Conservation (phyloP, 2,797 vertebrate genomes). For the Mareca penelope region DNA sequence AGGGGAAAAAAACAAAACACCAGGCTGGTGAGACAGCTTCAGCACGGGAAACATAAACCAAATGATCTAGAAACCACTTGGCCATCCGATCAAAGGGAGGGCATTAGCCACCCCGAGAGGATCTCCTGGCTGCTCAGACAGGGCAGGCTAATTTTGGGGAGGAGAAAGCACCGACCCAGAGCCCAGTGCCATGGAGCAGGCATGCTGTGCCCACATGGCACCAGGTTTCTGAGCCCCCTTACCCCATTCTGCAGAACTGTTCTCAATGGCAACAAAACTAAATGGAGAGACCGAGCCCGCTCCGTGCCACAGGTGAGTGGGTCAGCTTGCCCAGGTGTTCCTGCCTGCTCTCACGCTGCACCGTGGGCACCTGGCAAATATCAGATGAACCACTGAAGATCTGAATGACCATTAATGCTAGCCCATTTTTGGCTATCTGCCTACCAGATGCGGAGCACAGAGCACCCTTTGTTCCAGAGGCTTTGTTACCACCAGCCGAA, state of each 20-base stretch:
- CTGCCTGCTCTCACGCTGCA: not conserved
- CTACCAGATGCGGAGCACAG: constrained; percentile 68
- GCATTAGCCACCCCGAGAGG: not conserved
- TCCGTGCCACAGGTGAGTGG: not conserved
- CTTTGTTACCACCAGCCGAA: constrained; percentile 63
- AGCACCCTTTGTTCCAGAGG: constrained; percentile 69
- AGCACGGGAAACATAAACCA: not conserved
- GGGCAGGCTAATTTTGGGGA: not conserved
- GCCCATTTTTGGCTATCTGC: constrained; percentile 44
- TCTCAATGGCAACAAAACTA: not conserved
- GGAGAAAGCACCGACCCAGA: not conserved
- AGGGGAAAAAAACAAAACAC: not conserved
- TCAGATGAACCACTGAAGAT: constrained; percentile 37
- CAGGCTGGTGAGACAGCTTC: not conserved
- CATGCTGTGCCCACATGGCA: rapidly evolving
- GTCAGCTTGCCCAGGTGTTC: constrained; percentile 7
- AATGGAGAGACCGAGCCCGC: not conserved
- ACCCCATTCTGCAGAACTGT: not conserved
- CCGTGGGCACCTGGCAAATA: constrained; percentile 3
- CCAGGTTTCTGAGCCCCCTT: not conserved
- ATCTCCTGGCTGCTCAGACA: not conserved
- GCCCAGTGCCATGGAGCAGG: not conserved
- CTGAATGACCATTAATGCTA: constrained; percentile 55
- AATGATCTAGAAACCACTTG: not conserved
- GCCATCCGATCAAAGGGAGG: not conserved